These are phyloP conservation scores for Pseudoips prasinana DNA, from an alignment of 2,888 invertebrate species.

Conservation along the genomic window DNA sequence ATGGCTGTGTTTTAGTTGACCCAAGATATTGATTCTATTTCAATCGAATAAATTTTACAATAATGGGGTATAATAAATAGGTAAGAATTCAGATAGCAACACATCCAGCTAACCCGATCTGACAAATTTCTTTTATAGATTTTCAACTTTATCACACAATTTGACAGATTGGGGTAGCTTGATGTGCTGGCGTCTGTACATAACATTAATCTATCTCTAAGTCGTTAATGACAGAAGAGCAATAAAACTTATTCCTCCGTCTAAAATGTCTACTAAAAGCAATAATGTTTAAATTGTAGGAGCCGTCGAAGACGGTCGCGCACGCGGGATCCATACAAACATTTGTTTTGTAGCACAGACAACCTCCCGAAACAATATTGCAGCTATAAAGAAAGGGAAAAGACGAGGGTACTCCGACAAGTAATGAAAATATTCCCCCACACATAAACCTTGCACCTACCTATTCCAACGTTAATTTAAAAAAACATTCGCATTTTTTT, in stretches of 20 bases:
- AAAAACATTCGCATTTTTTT: conserved; percentile 23
- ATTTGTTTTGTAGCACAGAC: conserved; percentile 62
- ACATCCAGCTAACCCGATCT: too few relatives aligned
- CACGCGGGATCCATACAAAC: conserved; percentile 53
- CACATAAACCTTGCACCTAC: conserved; percentile 47
- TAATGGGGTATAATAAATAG: too few relatives aligned
- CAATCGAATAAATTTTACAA: too few relatives aligned
- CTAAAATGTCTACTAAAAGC: conserved; percentile 56
- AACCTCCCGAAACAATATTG: conserved; percentile 65
- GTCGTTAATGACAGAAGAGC: conserved; percentile 53
- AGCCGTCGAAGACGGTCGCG: conserved; percentile 30
- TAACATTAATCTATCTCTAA: conserved; percentile 28
- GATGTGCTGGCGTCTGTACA: too few relatives aligned
- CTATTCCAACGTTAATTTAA: conserved; percentile 29
- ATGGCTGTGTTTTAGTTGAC: too few relatives aligned
- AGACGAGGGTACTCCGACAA: conserved; percentile 46
- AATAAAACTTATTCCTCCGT: conserved; percentile 41
- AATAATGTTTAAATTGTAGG: conserved; percentile 58
- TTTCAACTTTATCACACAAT: too few relatives aligned
- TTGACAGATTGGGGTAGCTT: too few relatives aligned
- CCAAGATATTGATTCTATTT: too few relatives aligned
- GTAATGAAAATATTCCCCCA: conserved; percentile 63
- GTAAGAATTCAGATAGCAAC: too few relatives aligned
- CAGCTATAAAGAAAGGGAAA: conserved; percentile 57
- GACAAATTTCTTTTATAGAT: too few relatives aligned